Percentiles rank a stretch among this genome's conserved stretches.
Conservation (phyloP, 1,140 invertebrate species). For the Andrena cerasifolii region DNA sequence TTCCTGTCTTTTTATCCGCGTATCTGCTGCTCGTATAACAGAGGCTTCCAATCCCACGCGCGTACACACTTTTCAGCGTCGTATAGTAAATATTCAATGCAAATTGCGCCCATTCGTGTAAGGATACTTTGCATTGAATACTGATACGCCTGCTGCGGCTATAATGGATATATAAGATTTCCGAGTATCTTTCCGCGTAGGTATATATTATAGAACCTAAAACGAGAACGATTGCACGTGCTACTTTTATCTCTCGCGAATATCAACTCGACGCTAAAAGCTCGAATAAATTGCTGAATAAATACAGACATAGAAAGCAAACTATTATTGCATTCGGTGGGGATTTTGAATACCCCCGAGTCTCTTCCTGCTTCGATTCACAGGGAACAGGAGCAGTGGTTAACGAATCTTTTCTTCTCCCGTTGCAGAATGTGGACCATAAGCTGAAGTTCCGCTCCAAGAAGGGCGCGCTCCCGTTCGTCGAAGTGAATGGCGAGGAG, state of each 20-base stretch:
- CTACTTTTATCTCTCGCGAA: too few relatives aligned
- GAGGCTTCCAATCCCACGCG: slow-evolving; percentile 6
- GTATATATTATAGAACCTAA: neutral
- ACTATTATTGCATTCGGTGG: too few relatives aligned
- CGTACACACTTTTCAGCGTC: neutral
- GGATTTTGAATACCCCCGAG: too few relatives aligned
- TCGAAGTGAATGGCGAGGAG: slow-evolving; percentile 96
- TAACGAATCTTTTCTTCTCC: neutral
- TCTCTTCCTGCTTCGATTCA: too few relatives aligned
- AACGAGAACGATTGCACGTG: too few relatives aligned
- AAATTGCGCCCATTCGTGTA: neutral
- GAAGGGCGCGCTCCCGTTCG: slow-evolving; percentile 95
- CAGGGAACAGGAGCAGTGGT: too few relatives aligned
- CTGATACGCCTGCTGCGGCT: neutral
- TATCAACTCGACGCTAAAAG: too few relatives aligned
- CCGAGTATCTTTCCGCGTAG: neutral
- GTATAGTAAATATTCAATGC: slow-evolving; percentile 1
- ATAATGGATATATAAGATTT: neutral
- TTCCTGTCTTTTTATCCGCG: slow-evolving; percentile 8
- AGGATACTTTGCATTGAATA: slow-evolving; percentile 6
- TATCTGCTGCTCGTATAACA: slow-evolving; percentile 10
- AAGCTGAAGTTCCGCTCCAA: slow-evolving; percentile 96
- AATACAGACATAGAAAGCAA: too few relatives aligned
- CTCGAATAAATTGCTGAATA: too few relatives aligned
- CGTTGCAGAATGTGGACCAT: slow-evolving; percentile 94